Base-by-base conservation (phyloP, 2,888 invertebrate species). In the Epinotia ramella region DNA sequence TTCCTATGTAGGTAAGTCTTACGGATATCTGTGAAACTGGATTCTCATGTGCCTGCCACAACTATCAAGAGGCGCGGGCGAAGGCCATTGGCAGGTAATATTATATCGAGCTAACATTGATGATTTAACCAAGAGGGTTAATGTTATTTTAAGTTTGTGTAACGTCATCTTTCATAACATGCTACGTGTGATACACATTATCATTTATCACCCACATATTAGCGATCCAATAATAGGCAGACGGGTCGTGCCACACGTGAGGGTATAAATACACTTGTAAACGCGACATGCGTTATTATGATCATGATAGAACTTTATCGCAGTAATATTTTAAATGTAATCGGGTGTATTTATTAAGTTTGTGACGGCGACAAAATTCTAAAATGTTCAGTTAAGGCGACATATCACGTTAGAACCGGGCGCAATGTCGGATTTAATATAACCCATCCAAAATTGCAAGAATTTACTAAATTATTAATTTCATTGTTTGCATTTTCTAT, bases 231-330 rank as follows among this genome's bases (percentile, higher is more conserved):
- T 75, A 78, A 24, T 79, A 79, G 77, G 78, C 78, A 68, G 65
- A 76, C 62, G 77, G 78, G 69, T 81, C 81, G 77, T 77, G 63
- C 77, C 77, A 76, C 81, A 79, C 67, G 78, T 79, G 80, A 76
- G 44, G 46, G 63, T 77, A 57, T 72, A 40, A 71, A 74, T 63
- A 70, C 46, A 46, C 24, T 46, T 70, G n/a, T 24, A 20, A 18
- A 33, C 28, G 16, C 53, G 24, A 49, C 70, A 62, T 68, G 49
- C 62, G 20, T n/a, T n/a, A n/a, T n/a, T 53, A 53, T 53, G 16
- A 53, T 53, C 7, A 46, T 46, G 46, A 33, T 46, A 53, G 16
- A n/a, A 53, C 49, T n/a, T 13, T 53, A 53, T 53, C 49, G 5
- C 49, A 53, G 49, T 53, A 53, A 53, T n/a, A 13, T n/a, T 4